A percentile compares a stretch with the other conserved stretches of the same genome.
These are phyloP conservation scores for Aix galericulata DNA, from an alignment of 2,113 vertebrate genomes.

Conservation along the genomic window DNA sequence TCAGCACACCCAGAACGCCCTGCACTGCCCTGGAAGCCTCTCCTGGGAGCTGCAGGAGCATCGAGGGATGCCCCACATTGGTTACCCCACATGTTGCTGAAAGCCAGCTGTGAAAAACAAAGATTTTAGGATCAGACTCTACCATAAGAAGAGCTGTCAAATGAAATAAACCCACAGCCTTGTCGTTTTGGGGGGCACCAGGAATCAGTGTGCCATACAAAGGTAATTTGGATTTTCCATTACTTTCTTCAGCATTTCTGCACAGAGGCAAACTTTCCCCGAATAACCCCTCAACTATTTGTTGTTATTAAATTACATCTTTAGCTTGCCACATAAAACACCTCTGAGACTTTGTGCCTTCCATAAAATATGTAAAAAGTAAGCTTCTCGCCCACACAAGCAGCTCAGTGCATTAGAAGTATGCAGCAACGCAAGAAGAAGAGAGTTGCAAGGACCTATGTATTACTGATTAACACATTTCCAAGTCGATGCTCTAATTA, in stretches of 20 bases:
- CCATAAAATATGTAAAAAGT: neutral
- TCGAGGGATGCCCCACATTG: neutral
- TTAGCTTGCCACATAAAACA: slow-evolving; percentile 50
- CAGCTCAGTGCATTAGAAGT: neutral
- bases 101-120: neutral
- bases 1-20: neutral
- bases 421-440: neutral
- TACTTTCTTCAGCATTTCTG: neutral
- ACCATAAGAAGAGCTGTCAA: neutral
- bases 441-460: neutral
- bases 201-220: neutral
- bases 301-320: slow-evolving; percentile 46
- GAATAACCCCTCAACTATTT: slow-evolving; percentile 14
- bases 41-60: neutral
- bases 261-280: neutral
- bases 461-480: neutral
- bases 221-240: neutral
- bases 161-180: neutral
- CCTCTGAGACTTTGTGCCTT: slow-evolving; percentile 9
- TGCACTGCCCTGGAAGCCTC: neutral
- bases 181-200: neutral
- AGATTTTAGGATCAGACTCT: neutral
- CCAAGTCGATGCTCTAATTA: neutral
- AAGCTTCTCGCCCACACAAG: slow-evolving; percentile 37
- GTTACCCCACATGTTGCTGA: neutral